A percentile compares a stretch with the other conserved stretches of the same genome.
These are phyloP conservation scores for Psilopsiagon aymara DNA, from an alignment of 2,113 vertebrate species.

Conservation along the genomic window DNA sequence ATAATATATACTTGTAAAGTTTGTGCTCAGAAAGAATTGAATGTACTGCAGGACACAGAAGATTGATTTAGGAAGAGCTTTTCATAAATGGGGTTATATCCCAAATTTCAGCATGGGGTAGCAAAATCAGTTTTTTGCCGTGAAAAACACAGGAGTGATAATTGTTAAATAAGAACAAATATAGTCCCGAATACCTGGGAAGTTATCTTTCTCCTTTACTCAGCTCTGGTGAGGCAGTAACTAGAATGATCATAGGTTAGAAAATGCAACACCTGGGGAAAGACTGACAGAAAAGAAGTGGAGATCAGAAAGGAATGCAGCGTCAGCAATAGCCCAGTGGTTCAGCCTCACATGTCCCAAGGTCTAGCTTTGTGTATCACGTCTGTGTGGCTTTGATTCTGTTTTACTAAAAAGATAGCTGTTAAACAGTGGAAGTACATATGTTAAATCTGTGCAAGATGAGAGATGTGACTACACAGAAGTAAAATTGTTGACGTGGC, in stretches of 20 bases:
- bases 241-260: neutral
- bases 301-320: neutral
- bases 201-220: neutral
- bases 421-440: neutral
- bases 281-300: neutral
- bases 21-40: neutral
- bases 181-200: neutral
- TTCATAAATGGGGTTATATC: neutral
- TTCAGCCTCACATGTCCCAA: neutral
- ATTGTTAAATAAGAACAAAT: neutral
- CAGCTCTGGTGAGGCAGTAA: neutral
- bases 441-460: neutral
- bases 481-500: neutral
- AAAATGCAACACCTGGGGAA: neutral
- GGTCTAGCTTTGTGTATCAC: neutral
- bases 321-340: neutral
- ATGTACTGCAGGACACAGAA: neutral
- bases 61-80: neutral
- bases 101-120: neutral
- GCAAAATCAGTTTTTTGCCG: neutral
- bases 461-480: neutral
- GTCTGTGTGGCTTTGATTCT: neutral
- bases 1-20: neutral
- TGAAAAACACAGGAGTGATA: neutral
- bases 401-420: neutral